Evolutionary conservation across 2,888 invertebrate genomes (phyloP).

Genomic region (Pyrrhosoma nymphula): DNA sequence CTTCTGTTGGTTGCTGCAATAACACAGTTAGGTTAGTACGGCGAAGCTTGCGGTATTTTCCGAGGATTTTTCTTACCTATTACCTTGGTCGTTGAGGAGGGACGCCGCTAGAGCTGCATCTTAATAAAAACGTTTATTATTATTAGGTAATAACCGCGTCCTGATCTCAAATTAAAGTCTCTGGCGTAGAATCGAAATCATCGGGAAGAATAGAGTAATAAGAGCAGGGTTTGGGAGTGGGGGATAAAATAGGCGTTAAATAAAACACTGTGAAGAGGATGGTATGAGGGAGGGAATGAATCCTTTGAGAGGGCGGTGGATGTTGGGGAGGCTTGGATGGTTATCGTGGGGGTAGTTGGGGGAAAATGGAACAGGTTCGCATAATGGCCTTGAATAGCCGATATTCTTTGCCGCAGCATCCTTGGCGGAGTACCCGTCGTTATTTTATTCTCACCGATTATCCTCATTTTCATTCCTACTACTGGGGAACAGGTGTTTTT

Average conservation of each 20-base stretch:
- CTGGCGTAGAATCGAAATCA: not conserved
- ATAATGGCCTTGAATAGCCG: conserved; percentile 61
- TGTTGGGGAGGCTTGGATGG: not conserved
- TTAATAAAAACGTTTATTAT: not conserved
- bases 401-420: conserved; percentile 62
- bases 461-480: conserved; percentile 57
- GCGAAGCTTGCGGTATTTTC: too few species aligned
- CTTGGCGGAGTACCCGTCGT: conserved; percentile 49
- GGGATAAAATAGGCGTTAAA: not conserved
- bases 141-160: not conserved
- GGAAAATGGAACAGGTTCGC: conserved; percentile 52
- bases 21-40: too few species aligned
- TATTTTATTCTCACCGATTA: conserved; percentile 51
- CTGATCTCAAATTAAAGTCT: not conserved
- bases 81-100: too few species aligned
- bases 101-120: not conserved
- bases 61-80: too few species aligned
- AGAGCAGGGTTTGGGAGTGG: not conserved
- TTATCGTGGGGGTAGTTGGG: not conserved
- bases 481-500: conserved; percentile 46
- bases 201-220: conserved; percentile 14
- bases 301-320: conserved; percentile 48
- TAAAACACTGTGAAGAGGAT: not conserved
- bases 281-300: not conserved
- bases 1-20: too few species aligned